Base-by-base conservation (phyloP, 2,888 invertebrate genomes). In the Trichopria drosophilae region DNA sequence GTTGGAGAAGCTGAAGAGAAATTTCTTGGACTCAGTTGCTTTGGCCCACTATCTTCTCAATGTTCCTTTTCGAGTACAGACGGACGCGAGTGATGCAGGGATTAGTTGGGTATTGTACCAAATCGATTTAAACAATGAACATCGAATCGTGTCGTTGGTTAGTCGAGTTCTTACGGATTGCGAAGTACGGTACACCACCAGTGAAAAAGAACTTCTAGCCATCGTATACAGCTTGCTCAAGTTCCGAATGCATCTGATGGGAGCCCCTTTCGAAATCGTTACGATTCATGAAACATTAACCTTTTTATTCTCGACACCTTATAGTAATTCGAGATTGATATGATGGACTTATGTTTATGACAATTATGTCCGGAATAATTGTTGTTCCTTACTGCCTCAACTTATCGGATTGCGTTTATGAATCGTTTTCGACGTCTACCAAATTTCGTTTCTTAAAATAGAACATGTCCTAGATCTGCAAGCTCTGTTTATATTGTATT, bases 171-270 rank as follows among this genome's bases (percentile, higher is more conserved):
- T 65, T 1, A 23, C 36, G 0, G 43, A 37, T 1, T 31, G 55
- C 0, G 45, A 51, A 23, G n/a, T 3, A 1, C 4, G 23, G 4
- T 40, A 45, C 16, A 45, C 22, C 1, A 36, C 57, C 0, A 50
- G 61, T 0, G 67, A 68, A 49, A 61, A 62, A 35, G n/a, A n/a
- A n/a, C n/a, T n/a, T n/a, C n/a, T n/a, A n/a, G n/a, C n/a, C n/a
- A n/a, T n/a, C n/a, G n/a, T 62, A 61, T 36, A 50, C 60, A 42
- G 57, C 6, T 15, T 68, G 1, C 39, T 40, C 4, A 63, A 64
- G 41, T 65, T 66, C 53, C 60, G 64, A 35, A 54, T 13, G 6
- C 49, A 49, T 26, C 29, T 40, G 12, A 26, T 49, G n/a, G 39
- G 47, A 44, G 6, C 1, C 2, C 3, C 15, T 10, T 49, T 49